Evolutionary conservation across 2,113 vertebrate genomes (phyloP).

Genomic region (Myocastor coypus): DNA sequence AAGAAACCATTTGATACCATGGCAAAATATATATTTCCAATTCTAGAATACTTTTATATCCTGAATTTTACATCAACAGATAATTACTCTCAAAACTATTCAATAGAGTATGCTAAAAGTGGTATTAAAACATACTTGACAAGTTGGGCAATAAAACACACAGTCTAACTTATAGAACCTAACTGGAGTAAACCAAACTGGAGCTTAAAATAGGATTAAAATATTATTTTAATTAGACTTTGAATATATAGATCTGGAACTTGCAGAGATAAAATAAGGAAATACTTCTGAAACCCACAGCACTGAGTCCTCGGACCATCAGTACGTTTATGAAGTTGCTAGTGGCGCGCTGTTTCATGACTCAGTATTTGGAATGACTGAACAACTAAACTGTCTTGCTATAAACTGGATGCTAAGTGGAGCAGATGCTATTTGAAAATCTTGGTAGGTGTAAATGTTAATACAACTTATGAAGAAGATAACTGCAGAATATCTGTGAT

Average conservation of each 20-base stretch:
- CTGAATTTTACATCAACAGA: neutral
- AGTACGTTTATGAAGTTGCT: neutral
- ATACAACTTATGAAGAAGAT: neutral
- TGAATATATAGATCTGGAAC: neutral
- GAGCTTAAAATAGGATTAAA: neutral
- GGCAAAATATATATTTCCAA: neutral
- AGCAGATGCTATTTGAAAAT: neutral
- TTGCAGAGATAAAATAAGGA: constrained; percentile 46
- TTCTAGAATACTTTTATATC: constrained; percentile 49
- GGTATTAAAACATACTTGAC: neutral
- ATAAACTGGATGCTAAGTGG: neutral
- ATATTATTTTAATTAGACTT: neutral
- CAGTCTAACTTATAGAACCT: neutral
- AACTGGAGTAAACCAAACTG: neutral
- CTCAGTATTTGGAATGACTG: neutral
- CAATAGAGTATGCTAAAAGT: constrained; percentile 1
- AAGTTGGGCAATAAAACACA: constrained; percentile 6
- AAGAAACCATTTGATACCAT: neutral
- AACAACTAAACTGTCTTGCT: neutral
- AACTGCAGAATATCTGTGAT: neutral
- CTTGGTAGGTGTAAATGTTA: neutral
- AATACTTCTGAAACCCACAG: neutral
- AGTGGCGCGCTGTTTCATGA: neutral
- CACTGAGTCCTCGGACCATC: neutral
- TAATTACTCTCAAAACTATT: neutral